Conservation (phyloP, 2,888 invertebrate genomes). For the Nomada flava region DNA sequence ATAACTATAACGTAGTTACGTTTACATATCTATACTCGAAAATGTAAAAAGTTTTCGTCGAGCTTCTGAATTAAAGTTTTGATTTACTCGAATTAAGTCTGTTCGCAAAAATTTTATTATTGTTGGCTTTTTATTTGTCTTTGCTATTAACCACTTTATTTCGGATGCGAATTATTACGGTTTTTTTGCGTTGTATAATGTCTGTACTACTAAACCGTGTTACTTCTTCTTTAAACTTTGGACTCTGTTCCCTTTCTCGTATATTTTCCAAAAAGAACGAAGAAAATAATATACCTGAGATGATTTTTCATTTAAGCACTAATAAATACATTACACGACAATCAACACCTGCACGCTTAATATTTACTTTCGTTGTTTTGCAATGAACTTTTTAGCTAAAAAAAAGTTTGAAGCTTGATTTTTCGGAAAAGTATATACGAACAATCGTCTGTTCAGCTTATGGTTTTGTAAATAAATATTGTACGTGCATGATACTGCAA, state of each 20-base stretch:
- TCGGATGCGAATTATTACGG: not conserved
- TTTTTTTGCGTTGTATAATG: not conserved
- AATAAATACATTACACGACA: conserved; percentile 65
- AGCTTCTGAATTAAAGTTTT: conserved; percentile 18
- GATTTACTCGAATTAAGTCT: conserved; percentile 1
- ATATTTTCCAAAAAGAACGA: too few species aligned
- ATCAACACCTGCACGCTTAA: conserved; percentile 70
- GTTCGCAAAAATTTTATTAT: not conserved
- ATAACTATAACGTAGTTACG: conserved; percentile 6
- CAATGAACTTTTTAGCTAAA: not conserved
- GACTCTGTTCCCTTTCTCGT: too few species aligned
- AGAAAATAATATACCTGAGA: too few species aligned
- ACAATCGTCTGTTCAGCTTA: not conserved
- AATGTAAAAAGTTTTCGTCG: not conserved
- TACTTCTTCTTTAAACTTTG: not conserved
- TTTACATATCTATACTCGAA: not conserved
- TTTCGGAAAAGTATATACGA: not conserved
- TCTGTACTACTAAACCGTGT: not conserved
- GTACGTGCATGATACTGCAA: not conserved
- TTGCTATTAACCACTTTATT: not conserved
- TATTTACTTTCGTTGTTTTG: conserved; percentile 8
- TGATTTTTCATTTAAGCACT: too few species aligned
- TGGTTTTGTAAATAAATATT: conserved; percentile 11
- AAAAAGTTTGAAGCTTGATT: not conserved
- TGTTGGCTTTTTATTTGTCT: not conserved